phyloP scores from a whole-genome alignment of 2,888 invertebrate species.

The Tetragnatha montana region DNA sequence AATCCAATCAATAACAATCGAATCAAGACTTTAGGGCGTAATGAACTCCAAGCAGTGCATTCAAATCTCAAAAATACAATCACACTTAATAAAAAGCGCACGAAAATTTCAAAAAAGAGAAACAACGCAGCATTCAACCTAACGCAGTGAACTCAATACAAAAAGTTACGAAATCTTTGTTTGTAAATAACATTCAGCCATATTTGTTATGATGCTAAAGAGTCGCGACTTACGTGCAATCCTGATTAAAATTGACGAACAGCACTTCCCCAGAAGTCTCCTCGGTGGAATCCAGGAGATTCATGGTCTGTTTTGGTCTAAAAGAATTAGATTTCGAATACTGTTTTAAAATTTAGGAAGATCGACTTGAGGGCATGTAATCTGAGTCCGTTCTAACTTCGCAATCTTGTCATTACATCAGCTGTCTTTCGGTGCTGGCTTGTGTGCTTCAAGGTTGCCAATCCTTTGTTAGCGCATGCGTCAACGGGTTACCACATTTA shows the following conservation, averaged over 20 bases:
- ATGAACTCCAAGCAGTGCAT: not conserved
- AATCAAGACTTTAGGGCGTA: not conserved
- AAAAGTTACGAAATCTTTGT: conserved; percentile 48
- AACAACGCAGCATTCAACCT: not conserved
- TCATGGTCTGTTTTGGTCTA: conserved; percentile 44
- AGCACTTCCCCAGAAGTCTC: conserved; percentile 89
- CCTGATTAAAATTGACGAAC: conserved; percentile 98
- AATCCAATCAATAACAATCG: not conserved
- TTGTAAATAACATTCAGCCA: conserved; percentile 57
- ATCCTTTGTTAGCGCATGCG: not conserved
- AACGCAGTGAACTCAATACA: conserved; percentile 21
- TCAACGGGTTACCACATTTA: no score
- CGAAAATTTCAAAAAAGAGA: not conserved
- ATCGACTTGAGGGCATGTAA: conserved; percentile 15
- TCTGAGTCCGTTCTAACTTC: conserved; percentile 38
- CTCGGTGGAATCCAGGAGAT: conserved; percentile 86
- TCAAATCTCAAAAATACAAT: not conserved
- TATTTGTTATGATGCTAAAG: conserved; percentile 46
- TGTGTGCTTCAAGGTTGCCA: not conserved
- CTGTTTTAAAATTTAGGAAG: not conserved
- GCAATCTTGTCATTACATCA: conserved; percentile 65
- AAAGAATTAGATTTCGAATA: not conserved
- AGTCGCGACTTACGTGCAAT: conserved; percentile 90
- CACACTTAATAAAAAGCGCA: not conserved
- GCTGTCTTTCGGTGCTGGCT: conserved; percentile 58